phyloP scores from a whole-genome alignment of 2,888 invertebrate species.

The Caenorhabditis sulstoni region DNA sequence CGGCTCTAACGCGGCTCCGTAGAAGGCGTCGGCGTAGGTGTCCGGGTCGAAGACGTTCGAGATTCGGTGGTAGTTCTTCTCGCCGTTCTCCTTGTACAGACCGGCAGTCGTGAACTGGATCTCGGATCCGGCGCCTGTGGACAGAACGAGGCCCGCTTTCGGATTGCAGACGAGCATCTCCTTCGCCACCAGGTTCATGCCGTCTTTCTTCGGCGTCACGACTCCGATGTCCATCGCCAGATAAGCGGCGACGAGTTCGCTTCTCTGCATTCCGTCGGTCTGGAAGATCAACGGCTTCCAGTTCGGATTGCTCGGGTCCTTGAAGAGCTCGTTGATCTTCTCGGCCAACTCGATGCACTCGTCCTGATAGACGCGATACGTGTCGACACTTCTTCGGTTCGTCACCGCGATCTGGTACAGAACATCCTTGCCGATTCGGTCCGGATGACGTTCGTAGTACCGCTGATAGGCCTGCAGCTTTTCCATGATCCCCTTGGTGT shows the following conservation, averaged over 20 bases:
- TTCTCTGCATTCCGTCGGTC: conserved; percentile 78
- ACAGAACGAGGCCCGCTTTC: conserved; percentile 76
- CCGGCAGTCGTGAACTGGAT: conserved; percentile 79
- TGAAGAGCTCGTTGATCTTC: conserved; percentile 72
- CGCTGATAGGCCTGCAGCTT: conserved; percentile 77
- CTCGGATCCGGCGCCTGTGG: conserved; percentile 80
- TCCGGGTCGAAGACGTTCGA: conserved; percentile 75
- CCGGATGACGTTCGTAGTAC: conserved; percentile 79
- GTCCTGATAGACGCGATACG: conserved; percentile 80
- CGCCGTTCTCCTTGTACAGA: conserved; percentile 76
- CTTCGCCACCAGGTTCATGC: conserved; percentile 80
- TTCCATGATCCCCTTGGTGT: conserved; percentile 80
- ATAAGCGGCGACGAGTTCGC: conserved; percentile 78
- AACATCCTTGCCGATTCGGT: conserved; percentile 80
- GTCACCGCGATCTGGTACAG: conserved; percentile 80
- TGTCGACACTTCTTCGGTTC: conserved; percentile 80
- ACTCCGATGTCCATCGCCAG: conserved; percentile 81
- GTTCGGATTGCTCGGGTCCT: conserved; percentile 62
- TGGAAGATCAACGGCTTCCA: conserved; percentile 80
- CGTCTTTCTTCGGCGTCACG: conserved; percentile 80
- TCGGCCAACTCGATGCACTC: conserved; percentile 78
- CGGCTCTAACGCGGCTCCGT: conserved; percentile 73
- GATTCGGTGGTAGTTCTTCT: conserved; percentile 77
- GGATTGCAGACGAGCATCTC: conserved; percentile 81
- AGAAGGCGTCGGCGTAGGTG: conserved; percentile 70